Percentiles rank a stretch among this genome's conserved stretches.
phyloP scores from a whole-genome alignment of 2,113 vertebrate species.

The Struthidea cinerea region DNA sequence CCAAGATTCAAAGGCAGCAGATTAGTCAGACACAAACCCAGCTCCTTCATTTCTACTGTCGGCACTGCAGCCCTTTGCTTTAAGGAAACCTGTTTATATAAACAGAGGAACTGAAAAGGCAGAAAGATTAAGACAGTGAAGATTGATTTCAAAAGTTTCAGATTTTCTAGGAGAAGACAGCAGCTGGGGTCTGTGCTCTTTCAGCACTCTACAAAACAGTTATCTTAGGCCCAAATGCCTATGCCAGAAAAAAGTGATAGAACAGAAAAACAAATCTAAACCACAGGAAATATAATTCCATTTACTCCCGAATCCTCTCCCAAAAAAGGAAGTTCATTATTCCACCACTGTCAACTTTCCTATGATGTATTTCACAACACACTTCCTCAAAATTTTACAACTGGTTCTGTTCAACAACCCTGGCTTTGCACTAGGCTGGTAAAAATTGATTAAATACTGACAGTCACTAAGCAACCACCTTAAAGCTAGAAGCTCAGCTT shows the following conservation, averaged over 20 bases:
- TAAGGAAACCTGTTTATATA: neutral
- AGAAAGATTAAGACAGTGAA: neutral
- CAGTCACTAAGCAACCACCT: neutral
- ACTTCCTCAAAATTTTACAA: neutral
- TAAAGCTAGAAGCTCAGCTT: neutral
- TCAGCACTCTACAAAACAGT: neutral
- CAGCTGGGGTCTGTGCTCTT: neutral
- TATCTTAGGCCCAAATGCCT: neutral
- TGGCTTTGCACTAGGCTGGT: neutral
- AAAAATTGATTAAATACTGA: neutral
- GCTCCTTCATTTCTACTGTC: neutral
- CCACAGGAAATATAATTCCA: constrained; percentile 14
- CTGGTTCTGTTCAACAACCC: neutral
- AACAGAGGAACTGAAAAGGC: neutral
- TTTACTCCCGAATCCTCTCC: neutral
- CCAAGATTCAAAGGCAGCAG: constrained; percentile 16
- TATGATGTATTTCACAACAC: neutral
- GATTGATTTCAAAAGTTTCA: neutral
- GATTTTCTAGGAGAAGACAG: neutral
- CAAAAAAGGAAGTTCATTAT: constrained; percentile 8
- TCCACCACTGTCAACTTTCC: neutral
- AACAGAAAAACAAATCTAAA: constrained; percentile 16
- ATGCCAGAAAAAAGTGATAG: neutral
- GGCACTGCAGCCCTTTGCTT: neutral
- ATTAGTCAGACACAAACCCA: neutral